Conservation (phyloP, 2,113 vertebrate genomes). For the Dolichotis patagonum region DNA sequence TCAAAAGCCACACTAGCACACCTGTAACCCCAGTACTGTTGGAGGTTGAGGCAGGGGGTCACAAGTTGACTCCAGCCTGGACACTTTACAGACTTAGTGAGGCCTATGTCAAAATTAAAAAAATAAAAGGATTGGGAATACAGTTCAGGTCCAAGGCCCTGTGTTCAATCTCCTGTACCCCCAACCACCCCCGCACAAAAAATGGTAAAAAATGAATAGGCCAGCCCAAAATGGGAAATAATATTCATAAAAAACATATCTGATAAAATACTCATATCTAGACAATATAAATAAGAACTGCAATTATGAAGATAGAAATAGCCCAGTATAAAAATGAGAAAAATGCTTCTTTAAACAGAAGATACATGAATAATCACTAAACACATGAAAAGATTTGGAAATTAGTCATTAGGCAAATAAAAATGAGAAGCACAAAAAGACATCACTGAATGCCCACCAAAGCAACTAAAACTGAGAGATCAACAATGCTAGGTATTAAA, state of each 20-base stretch:
- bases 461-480: not conserved
- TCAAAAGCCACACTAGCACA: too few species aligned
- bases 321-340: not conserved
- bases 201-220: not conserved
- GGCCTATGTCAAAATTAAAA: not conserved
- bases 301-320: not conserved
- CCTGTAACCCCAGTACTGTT: not conserved
- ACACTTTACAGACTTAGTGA: not conserved
- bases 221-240: not conserved
- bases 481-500: not conserved
- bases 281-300: not conserved
- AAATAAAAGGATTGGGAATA: not conserved
- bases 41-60: not conserved
- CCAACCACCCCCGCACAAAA: not conserved
- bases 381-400: not conserved
- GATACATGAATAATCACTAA: not conserved
- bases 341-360: not conserved
- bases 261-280: not conserved
- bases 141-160: not conserved
- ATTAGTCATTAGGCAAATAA: not conserved
- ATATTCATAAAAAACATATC: not conserved
- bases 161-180: not conserved
- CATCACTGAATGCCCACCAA: not conserved
- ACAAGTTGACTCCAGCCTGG: not conserved
- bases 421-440: not conserved